Percentiles rank a stretch among this genome's conserved stretches.
Evolutionary conservation across 2,113 vertebrate species (phyloP).

Genomic region (Electrona antarctica): DNA sequence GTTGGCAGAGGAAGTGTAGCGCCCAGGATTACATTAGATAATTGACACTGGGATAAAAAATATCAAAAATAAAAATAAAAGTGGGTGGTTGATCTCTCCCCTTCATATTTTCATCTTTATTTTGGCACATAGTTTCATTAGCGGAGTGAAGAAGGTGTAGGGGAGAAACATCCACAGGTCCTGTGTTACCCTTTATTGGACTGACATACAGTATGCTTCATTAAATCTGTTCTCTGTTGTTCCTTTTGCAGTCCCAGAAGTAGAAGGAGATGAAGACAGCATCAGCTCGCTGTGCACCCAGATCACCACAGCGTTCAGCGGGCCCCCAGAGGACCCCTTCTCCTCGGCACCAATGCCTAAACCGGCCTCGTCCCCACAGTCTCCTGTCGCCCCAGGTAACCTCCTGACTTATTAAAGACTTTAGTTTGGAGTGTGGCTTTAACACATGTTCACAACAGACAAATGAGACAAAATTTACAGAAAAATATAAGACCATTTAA

Average conservation of each 20-base stretch:
- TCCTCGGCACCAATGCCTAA: constrained; percentile 92
- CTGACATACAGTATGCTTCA: background rate
- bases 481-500: too few relatives aligned
- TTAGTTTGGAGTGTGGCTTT: too few relatives aligned
- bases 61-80: too few relatives aligned
- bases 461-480: too few relatives aligned
- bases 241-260: constrained; percentile 84
- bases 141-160: too few relatives aligned
- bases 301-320: constrained; percentile 94
- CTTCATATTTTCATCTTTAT: too few relatives aligned
- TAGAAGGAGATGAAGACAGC: constrained; percentile 94
- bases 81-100: too few relatives aligned
- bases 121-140: too few relatives aligned
- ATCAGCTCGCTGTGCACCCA: constrained; percentile 97
- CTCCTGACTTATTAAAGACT: background rate
- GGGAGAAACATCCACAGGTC: background rate
- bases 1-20: too few relatives aligned
- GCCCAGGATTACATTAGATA: too few relatives aligned
- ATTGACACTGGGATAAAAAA: too few relatives aligned
- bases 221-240: constrained; percentile 4
- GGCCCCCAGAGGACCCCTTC: constrained; percentile 92
- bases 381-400: constrained; percentile 90
- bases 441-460: too few relatives aligned
- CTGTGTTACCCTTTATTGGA: background rate
- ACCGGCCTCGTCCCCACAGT: constrained; percentile 85